Evolutionary conservation across 2,888 invertebrate genomes (phyloP).

Genomic region (Aromia moschata): DNA sequence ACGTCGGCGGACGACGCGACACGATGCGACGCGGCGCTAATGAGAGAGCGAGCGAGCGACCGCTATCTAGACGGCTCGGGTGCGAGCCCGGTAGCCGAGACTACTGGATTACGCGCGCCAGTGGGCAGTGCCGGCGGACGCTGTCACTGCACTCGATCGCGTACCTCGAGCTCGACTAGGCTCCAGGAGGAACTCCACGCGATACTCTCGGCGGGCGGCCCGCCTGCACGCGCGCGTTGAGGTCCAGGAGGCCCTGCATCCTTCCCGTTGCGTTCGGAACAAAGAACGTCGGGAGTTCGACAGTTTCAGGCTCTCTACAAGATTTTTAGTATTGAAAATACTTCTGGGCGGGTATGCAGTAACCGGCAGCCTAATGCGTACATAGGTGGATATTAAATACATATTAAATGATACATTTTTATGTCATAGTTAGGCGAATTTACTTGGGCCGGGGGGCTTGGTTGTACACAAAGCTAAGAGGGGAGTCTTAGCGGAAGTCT

Average conservation of each 20-base stretch:
- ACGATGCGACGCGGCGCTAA: conserved; percentile 8
- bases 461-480: no score
- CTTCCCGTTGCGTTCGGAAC: background rate
- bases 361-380: no score
- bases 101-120: conserved; percentile 10
- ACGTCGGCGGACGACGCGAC: conserved; percentile 12
- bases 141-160: conserved; percentile 3
- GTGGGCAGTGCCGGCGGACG: background rate
- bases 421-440: no score
- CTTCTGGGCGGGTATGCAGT: no score
- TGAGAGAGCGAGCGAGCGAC: conserved; percentile 13
- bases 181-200: background rate
- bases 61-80: conserved; percentile 5
- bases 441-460: no score
- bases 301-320: no score
- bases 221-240: conserved; percentile 6
- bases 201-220: conserved; percentile 10
- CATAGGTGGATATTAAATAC: no score
- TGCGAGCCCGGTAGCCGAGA: conserved; percentile 10
- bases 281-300: no score
- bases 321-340: no score
- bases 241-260: background rate
- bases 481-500: no score
- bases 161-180: conserved; percentile 13
- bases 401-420: no score